Conservation (phyloP, 2,888 invertebrate species). For the Prosopocoilus inquinatus region DNA sequence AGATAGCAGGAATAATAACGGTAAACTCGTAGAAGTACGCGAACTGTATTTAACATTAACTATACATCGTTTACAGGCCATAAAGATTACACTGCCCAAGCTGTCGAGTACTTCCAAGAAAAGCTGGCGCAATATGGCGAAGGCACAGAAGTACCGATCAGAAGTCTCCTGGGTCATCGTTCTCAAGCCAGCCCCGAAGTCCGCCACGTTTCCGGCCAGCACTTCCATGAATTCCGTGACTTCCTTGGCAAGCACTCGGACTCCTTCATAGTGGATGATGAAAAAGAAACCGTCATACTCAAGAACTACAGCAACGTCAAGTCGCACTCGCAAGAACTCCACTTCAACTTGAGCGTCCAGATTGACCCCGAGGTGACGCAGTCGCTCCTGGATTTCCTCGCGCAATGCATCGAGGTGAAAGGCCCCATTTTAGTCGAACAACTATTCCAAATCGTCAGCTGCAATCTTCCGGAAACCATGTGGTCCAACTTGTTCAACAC, state of each 20-base stretch:
- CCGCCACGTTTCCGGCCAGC: conserved; percentile 91
- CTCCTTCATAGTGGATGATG: conserved; percentile 81
- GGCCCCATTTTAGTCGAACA: conserved; percentile 84
- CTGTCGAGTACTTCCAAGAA: conserved; percentile 95
- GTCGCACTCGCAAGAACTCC: conserved; percentile 62
- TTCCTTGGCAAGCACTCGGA: conserved; percentile 83
- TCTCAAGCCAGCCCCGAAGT: conserved; percentile 97
- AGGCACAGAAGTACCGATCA: conserved; percentile 94
- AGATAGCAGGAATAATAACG: conserved; percentile 59
- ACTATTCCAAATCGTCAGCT: conserved; percentile 76
- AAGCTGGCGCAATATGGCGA: conserved; percentile 95
- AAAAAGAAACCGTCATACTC: conserved; percentile 75
- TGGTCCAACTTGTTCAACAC: conserved; percentile 90
- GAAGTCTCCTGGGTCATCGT: conserved; percentile 92
- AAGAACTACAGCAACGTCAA: conserved; percentile 51
- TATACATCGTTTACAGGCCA: conserved; percentile 53
- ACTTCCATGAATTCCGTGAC: conserved; percentile 87
- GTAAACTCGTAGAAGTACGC: conserved; percentile 42
- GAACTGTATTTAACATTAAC: conserved; percentile 2
- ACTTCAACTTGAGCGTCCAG: conserved; percentile 71
- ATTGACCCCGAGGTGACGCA: conserved; percentile 84
- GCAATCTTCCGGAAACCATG: conserved; percentile 50
- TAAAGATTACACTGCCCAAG: conserved; percentile 91
- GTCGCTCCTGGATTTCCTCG: conserved; percentile 77
- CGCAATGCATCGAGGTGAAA: conserved; percentile 72